Base-by-base conservation (phyloP, 2,113 vertebrate species). In the Crotophaga sulcirostris region DNA sequence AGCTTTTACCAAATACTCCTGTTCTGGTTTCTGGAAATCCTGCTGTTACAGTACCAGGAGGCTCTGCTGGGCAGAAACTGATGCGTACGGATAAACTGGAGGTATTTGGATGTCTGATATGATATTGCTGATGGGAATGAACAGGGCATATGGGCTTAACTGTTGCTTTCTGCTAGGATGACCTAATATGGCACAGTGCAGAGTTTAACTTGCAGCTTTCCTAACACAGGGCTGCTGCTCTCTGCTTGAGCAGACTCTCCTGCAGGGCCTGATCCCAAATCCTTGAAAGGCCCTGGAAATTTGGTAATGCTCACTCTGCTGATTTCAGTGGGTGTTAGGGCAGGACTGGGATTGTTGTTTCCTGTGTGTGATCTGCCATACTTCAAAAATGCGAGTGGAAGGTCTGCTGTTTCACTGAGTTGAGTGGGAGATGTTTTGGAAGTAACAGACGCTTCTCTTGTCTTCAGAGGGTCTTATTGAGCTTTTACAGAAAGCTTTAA, bases 61-160 rank as follows among this genome's bases (percentile, higher is more conserved):
- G 98, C 97, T 98, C 98, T 97, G 97, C 98, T 29, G 96, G 96
- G 84, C 99, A 99, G 96, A 99, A 99, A 97, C 98, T 98, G 96
- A 96, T 99, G 96, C 99, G 99, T 97, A 99, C 99, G 47, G 99
- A 99, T 98, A 99, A 99, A 98, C 98, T 99, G 95, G 99, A 99
- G 99, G 99, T 99, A 99, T 95, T 97, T 97, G 59, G 56, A 38
- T 47, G 5, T 94, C 78, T 95, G 85, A 83, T 88, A 45, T 13
- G 36, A 66, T 89, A 34, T 40, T 87, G 77, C 79, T 94, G 63
- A 70, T 1, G 23, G 86, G 68, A 64, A 36, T 19, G 33, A 83
- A 24, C 52, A 31, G 36, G 79, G 54, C 49, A 9, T 42, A 38
- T 66, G 51, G 24, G 54, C 49, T 54, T 40, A 66, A 42, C 68